These are phyloP conservation scores for Sorex fumeus DNA, from an alignment of 2,113 vertebrate species.

Conservation along the genomic window DNA sequence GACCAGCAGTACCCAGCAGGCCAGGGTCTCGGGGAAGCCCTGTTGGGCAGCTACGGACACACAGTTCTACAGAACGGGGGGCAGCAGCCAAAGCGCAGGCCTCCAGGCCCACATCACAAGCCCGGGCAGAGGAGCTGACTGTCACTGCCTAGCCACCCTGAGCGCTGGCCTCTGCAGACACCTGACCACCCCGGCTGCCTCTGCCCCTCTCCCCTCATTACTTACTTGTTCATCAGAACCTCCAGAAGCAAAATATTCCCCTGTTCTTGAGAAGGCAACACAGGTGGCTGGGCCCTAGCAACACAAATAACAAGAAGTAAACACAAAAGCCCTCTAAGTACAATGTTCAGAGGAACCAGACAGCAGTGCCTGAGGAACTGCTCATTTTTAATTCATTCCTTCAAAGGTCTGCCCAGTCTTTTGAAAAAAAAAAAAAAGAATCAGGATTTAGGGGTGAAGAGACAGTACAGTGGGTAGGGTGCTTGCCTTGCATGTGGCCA, in stretches of 20 bases:
- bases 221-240: conserved; percentile 97
- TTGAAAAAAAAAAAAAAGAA: no score
- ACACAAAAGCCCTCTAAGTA: background rate
- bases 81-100: background rate
- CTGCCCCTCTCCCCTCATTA: background rate
- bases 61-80: background rate
- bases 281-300: conserved; percentile 93
- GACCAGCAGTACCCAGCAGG: background rate
- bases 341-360: background rate
- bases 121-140: background rate
- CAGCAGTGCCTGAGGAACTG: background rate
- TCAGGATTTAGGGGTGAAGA: no score
- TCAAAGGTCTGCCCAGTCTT: no score
- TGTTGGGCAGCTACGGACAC: background rate
- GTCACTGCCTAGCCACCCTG: background rate
- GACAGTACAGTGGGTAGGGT: no score
- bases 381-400: no score
- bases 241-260: conserved; percentile 95
- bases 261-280: conserved; percentile 94
- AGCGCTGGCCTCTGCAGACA: background rate
- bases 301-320: conserved; percentile 61
- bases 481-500: no score
- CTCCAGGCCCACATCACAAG: background rate
- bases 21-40: background rate
- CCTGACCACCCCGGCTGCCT: no score